phyloP scores from a whole-genome alignment of 2,113 vertebrate genomes.

The Thunnus thynnus region DNA sequence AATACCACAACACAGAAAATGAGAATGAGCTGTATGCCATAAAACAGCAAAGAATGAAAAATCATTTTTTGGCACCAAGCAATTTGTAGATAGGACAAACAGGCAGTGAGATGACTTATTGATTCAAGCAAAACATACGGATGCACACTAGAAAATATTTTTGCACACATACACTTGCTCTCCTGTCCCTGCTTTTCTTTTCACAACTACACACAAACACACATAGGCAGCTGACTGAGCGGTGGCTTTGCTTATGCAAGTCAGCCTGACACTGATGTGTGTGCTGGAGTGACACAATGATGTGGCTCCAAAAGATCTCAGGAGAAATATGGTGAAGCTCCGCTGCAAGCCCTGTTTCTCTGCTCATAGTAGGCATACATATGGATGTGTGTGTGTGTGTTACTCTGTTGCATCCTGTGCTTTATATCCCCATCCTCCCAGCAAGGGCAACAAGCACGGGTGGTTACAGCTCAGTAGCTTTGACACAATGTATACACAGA shows the following conservation, averaged over 20 bases:
- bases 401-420: conserved; percentile 46
- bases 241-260: conserved; percentile 20
- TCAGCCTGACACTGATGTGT: conserved; percentile 54
- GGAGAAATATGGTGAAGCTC: conserved; percentile 60
- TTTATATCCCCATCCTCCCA: conserved; percentile 43
- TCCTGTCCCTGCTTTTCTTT: conserved; percentile 12
- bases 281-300: conserved; percentile 65
- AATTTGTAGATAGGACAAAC: conserved; percentile 12
- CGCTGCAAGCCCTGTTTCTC: conserved; percentile 33
- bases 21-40: conserved; percentile 1
- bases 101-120: conserved; percentile 10
- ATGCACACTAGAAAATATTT: conserved; percentile 11
- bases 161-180: background rate
- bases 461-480: conserved; percentile 39
- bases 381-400: conserved; percentile 13
- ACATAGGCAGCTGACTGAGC: conserved; percentile 9
- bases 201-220: conserved; percentile 46
- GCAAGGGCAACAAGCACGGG: conserved; percentile 37
- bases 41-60: conserved; percentile 11
- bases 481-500: conserved; percentile 9
- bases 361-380: conserved; percentile 22
- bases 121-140: background rate
- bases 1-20: conserved; percentile 4
- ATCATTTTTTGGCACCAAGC: conserved; percentile 11
- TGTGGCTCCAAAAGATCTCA: conserved; percentile 54